Evolutionary conservation across 2,888 invertebrate species (phyloP).

Genomic region (Bellardia bayeri): DNA sequence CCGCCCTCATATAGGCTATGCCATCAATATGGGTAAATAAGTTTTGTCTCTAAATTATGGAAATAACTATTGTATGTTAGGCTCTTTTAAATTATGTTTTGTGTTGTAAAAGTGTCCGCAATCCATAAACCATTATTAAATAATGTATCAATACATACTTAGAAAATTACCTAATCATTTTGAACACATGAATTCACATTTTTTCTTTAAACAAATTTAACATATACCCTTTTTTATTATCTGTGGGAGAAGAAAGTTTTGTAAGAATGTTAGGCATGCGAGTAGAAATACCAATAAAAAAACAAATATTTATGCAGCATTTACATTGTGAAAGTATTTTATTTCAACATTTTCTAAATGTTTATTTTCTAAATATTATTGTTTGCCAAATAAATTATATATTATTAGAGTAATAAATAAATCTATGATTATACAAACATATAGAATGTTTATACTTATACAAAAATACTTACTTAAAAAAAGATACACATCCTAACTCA

Average conservation of each 20-base stretch:
- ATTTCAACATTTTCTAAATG: not conserved
- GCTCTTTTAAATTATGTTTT: too few relatives aligned
- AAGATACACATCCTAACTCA: not conserved
- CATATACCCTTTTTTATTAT: not conserved
- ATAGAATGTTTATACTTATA: not conserved
- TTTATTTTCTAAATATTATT: conserved; percentile 33
- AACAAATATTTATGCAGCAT: conserved; percentile 1
- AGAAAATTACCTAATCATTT: not conserved
- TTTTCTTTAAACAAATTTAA: not conserved
- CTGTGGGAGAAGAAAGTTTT: not conserved
- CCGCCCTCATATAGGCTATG: too few relatives aligned
- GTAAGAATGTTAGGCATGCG: not conserved
- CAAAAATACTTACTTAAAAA: not conserved
- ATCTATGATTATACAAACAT: conserved; percentile 18
- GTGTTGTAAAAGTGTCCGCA: not conserved
- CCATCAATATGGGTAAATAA: too few relatives aligned
- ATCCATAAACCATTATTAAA: not conserved
- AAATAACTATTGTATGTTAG: too few relatives aligned
- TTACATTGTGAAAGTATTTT: not conserved
- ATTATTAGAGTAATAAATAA: conserved; percentile 40
- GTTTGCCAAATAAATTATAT: conserved; percentile 40
- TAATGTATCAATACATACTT: not conserved
- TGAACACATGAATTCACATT: not conserved
- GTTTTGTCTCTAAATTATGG: too few relatives aligned
- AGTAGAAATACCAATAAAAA: not conserved